Evolutionary conservation across 92 coral and sea anemone species (phyloP).

Genomic region (Phenganax stokvisi): DNA sequence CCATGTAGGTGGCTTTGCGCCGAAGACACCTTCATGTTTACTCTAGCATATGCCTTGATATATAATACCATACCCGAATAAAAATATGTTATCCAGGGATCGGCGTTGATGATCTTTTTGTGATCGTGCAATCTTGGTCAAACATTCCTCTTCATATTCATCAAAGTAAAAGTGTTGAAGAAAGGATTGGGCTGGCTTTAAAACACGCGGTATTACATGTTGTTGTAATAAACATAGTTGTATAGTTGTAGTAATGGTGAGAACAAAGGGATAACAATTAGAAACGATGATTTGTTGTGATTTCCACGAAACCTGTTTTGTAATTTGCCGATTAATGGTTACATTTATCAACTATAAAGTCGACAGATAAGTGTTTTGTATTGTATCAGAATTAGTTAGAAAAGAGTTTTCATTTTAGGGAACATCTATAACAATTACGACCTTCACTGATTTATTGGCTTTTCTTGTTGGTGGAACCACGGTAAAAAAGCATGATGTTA

Average conservation of each 20-base stretch:
- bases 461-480: conserved; percentile 87
- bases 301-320: too few species aligned
- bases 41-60: neutral
- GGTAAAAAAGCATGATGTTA: conserved; percentile 44
- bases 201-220: conserved; percentile 70
- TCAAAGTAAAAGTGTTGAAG: conserved; percentile 57
- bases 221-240: too few species aligned
- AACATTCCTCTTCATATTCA: conserved; percentile 60
- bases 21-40: neutral
- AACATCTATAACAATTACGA: conserved; percentile 78
- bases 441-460: conserved; percentile 83
- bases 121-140: conserved; percentile 91
- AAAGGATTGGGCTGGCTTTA: conserved; percentile 76
- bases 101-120: conserved; percentile 99
- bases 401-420: conserved; percentile 53
- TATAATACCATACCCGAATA: neutral
- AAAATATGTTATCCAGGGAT: conserved; percentile 53
- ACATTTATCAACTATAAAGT: too few species aligned
- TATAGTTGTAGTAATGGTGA: neutral
- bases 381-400: too few species aligned
- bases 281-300: too few species aligned
- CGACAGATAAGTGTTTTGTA: too few species aligned
- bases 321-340: too few species aligned
- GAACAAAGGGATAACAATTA: neutral
- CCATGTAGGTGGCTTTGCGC: too few species aligned